These are phyloP conservation scores for Notodonta dromedarius DNA, from an alignment of 2,888 invertebrate species.

Conservation along the genomic window DNA sequence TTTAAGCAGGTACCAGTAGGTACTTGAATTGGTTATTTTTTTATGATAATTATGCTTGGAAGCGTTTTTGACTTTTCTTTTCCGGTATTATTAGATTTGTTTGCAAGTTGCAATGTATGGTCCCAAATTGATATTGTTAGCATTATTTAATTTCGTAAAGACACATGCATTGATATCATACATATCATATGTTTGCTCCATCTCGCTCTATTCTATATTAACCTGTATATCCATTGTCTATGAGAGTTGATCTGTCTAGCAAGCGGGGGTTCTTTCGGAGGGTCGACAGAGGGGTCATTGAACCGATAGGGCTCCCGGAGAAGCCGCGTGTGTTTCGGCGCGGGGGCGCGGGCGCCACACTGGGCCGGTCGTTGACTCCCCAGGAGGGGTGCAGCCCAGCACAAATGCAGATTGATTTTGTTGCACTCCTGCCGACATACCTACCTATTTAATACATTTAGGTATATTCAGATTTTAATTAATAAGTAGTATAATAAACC, in stretches of 20 bases:
- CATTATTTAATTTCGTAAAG: no score
- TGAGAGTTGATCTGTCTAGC: constrained; percentile 51
- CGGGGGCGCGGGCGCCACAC: constrained; percentile 64
- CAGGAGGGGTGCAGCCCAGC: constrained; percentile 62
- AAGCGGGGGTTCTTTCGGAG: constrained; percentile 59
- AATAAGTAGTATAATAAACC: no score
- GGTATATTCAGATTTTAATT: neutral
- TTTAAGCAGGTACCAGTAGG: no score
- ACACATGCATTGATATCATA: no score
- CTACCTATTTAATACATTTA: neutral
- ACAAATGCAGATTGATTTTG: constrained; percentile 59
- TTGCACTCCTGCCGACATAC: constrained; percentile 38
- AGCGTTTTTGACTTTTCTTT: no score
- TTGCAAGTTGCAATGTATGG: no score
- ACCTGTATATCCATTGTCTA: constrained; percentile 36
- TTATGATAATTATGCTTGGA: no score
- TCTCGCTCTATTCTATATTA: neutral
- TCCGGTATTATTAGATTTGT: no score
- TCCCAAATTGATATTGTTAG: no score
- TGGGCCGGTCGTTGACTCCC: constrained; percentile 77
- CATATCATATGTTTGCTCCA: neutral
- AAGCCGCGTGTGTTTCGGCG: constrained; percentile 56
- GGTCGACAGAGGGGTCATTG: constrained; percentile 70
- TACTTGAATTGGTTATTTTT: no score
- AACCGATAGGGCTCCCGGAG: constrained; percentile 72